A percentile compares a stretch with the other conserved stretches of the same genome.
Evolutionary conservation across 2,797 vertebrate species (phyloP).

Genomic region (Brotula barbata): DNA sequence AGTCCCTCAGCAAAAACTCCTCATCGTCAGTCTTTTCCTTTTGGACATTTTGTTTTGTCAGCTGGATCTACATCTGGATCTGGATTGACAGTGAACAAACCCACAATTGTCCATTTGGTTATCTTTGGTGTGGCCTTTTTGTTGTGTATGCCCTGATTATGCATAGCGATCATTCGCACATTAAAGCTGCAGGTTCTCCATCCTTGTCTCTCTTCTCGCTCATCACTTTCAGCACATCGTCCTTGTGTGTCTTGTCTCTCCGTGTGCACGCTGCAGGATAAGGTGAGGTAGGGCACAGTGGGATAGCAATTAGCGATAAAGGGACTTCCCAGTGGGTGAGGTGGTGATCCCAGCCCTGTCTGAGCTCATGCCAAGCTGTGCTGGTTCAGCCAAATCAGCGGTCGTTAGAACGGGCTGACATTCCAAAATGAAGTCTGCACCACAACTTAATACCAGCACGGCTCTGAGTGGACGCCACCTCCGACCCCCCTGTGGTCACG

Average conservation of each 20-base stretch:
- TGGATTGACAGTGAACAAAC: too few species aligned
- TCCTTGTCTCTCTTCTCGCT: slow-evolving; percentile 3
- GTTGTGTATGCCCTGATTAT: not conserved
- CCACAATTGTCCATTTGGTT: too few species aligned
- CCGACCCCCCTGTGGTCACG: slow-evolving; percentile 27
- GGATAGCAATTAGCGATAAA: slow-evolving; percentile 63
- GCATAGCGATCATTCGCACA: slow-evolving; percentile 2
- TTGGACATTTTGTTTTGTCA: not conserved
- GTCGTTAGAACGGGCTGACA: slow-evolving; percentile 45
- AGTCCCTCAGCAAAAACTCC: slow-evolving; percentile 29
- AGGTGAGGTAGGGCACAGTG: slow-evolving; percentile 58
- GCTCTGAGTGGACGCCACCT: slow-evolving; percentile 37
- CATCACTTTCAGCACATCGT: not conserved
- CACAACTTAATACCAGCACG: slow-evolving; percentile 32
- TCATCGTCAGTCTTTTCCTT: slow-evolving; percentile 14
- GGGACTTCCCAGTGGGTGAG: slow-evolving; percentile 56
- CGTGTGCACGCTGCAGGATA: slow-evolving; percentile 17
- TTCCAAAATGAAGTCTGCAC: slow-evolving; percentile 53
- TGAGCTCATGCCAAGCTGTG: slow-evolving; percentile 45
- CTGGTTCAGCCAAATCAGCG: slow-evolving; percentile 44
- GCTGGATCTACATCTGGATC: too few species aligned
- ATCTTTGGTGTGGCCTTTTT: not conserved
- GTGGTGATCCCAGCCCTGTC: slow-evolving; percentile 47
- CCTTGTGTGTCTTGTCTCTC: slow-evolving; percentile 5
- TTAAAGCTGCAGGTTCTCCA: slow-evolving; percentile 1